Evolutionary conservation across 1,140 invertebrate genomes (phyloP).

Genomic region (Meloidogyne chitwoodi): DNA sequence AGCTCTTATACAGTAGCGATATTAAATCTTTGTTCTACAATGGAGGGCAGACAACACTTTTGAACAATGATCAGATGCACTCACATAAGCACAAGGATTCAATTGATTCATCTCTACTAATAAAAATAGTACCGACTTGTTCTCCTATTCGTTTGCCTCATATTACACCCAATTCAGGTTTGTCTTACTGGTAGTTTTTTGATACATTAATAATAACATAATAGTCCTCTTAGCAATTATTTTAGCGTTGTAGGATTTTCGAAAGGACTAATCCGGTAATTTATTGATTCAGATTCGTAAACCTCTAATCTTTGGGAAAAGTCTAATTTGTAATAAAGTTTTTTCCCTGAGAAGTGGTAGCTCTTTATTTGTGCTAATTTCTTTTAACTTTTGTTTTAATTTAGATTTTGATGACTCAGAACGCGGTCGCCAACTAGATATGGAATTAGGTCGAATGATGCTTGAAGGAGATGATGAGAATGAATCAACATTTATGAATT

Average conservation of each 20-base stretch:
- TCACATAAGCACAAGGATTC: not conserved
- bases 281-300: no score
- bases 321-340: no score
- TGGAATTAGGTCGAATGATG: slow-evolving; percentile 30
- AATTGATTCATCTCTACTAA: not conserved
- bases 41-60: slow-evolving; percentile 5
- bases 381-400: slow-evolving; percentile 14
- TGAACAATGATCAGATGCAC: not conserved
- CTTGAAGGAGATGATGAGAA: slow-evolving; percentile 20
- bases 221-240: no score
- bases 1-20: slow-evolving; percentile 2
- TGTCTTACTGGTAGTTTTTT: no score
- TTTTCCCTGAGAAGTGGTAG: not conserved
- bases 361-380: not conserved
- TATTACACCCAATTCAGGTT: slow-evolving; percentile 9
- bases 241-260: no score
- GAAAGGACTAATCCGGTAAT: no score
- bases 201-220: no score
- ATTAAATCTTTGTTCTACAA: slow-evolving; percentile 26
- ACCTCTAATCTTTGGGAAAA: no score
- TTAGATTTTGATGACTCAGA: slow-evolving; percentile 20
- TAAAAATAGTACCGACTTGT: slow-evolving; percentile 2
- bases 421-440: slow-evolving; percentile 21
- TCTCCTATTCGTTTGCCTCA: slow-evolving; percentile 1
- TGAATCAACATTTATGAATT: not conserved